Conservation (phyloP, 2,113 vertebrate species). For the Spilogale gracilis region DNA sequence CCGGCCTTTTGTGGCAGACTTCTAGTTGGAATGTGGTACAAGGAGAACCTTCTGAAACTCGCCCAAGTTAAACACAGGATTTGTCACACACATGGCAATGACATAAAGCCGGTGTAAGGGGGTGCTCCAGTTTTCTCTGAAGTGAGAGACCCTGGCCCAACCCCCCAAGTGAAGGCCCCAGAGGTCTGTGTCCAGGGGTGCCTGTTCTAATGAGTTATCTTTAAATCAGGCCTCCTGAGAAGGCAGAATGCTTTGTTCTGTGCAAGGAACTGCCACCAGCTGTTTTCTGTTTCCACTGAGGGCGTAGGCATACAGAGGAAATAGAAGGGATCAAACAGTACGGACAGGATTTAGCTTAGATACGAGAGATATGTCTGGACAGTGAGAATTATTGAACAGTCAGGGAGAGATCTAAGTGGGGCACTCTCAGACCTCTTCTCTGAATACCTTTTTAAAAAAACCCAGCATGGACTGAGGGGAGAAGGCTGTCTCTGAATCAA, state of each 20-base stretch:
- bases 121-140: conserved; percentile 47
- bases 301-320: conserved; percentile 1
- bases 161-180: neutral
- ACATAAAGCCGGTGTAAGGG: conserved; percentile 19
- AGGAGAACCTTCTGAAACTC: conserved; percentile 47
- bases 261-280: neutral
- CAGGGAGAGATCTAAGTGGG: neutral
- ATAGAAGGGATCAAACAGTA: conserved; percentile 42
- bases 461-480: neutral
- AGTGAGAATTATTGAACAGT: neutral
- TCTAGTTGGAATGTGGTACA: neutral
- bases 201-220: neutral
- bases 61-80: conserved; percentile 61
- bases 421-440: neutral
- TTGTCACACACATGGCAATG: conserved; percentile 39
- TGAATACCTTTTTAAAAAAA: neutral
- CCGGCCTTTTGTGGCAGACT: neutral
- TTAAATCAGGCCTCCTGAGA: neutral
- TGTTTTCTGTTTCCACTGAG: conserved; percentile 47
- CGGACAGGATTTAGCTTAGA: neutral
- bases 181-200: neutral
- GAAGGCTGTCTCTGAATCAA: neutral
- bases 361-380: neutral
- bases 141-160: neutral
- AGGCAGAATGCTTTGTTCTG: conserved; percentile 25